phyloP scores from a whole-genome alignment of 2,113 vertebrate species.

The Pipra filicauda region DNA sequence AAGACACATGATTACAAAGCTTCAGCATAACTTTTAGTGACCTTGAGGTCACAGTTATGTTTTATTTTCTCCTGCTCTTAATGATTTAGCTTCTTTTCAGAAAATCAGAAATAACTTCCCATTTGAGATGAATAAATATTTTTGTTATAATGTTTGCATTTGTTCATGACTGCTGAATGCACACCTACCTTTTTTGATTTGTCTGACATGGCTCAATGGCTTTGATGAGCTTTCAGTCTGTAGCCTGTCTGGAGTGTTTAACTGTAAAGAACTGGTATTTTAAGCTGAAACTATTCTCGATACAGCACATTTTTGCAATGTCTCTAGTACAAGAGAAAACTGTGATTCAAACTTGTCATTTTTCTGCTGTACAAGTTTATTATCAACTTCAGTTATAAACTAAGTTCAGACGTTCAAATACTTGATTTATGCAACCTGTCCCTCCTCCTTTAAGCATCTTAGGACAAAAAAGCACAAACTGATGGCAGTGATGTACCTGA shows the following conservation, averaged over 20 bases:
- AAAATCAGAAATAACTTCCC: not conserved
- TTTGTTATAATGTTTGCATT: not conserved
- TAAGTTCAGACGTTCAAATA: not conserved
- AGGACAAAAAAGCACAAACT: not conserved
- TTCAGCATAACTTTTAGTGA: not conserved
- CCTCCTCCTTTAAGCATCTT: not conserved
- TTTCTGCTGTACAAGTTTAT: not conserved
- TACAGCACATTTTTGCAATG: not conserved
- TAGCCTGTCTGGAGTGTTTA: not conserved
- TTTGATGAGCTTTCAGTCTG: not conserved
- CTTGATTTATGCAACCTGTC: not conserved
- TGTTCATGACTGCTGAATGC: not conserved
- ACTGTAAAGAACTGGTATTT: not conserved
- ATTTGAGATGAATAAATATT: not conserved
- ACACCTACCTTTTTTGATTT: not conserved
- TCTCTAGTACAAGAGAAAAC: not conserved
- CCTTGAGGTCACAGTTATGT: not conserved
- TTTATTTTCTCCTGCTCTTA: not conserved
- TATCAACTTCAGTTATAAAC: not conserved
- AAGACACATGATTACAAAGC: not conserved
- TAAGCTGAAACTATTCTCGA: not conserved
- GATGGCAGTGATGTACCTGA: not conserved
- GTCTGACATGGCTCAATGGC: not conserved
- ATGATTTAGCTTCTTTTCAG: not conserved
- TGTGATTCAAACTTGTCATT: not conserved